Evolutionary conservation across 2,888 invertebrate genomes (phyloP).

Genomic region (Catocala sponsa): DNA sequence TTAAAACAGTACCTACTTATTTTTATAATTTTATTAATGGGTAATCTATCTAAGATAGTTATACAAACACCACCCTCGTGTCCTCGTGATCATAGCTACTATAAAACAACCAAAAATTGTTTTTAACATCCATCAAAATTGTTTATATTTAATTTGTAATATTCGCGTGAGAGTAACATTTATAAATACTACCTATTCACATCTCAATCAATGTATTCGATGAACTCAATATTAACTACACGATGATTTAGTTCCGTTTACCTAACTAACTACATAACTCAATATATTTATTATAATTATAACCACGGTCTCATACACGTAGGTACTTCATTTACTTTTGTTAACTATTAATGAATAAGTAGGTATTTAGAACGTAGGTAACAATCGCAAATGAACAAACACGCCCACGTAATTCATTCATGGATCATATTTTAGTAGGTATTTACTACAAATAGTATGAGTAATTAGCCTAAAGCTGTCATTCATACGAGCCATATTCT

Average conservation of each 20-base stretch:
- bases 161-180: no score
- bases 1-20: no score
- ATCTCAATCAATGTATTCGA: no score
- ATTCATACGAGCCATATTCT: conserved; percentile 20
- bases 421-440: conserved; percentile 15
- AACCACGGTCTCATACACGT: neutral
- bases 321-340: neutral
- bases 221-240: no score
- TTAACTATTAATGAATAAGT: conserved; percentile 3
- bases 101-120: no score
- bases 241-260: neutral
- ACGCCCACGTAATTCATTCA: conserved; percentile 10
- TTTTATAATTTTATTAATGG: no score
- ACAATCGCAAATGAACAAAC: conserved; percentile 20
- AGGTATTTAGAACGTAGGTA: neutral
- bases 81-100: no score
- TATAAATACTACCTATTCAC: no score
- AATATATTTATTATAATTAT: neutral
- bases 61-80: no score
- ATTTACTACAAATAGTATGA: conserved; percentile 7
- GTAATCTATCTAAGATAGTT: no score
- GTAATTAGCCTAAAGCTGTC: conserved; percentile 22
- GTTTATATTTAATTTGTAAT: no score
- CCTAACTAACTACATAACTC: neutral
- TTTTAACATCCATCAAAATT: no score